Percentiles rank a stretch among this genome's conserved stretches.
Evolutionary conservation across 2,888 invertebrate genomes (phyloP).

Genomic region (Patella pellucida): DNA sequence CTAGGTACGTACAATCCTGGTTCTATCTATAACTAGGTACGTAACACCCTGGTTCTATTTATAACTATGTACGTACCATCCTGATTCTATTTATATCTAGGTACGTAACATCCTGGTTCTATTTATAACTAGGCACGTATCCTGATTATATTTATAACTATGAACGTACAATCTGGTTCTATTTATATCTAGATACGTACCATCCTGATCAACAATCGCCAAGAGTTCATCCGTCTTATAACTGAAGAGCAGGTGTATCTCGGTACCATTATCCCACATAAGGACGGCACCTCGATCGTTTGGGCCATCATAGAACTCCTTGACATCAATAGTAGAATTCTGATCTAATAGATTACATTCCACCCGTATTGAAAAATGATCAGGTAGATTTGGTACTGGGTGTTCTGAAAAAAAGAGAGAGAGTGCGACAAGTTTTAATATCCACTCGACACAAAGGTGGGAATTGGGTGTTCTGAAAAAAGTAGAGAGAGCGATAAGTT

Average conservation of each 20-base stretch:
- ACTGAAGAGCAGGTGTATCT: conserved; percentile 28
- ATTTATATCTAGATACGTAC: not conserved
- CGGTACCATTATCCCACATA: conserved; percentile 23
- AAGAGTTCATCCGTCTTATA: conserved; percentile 50
- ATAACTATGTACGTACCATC: no score
- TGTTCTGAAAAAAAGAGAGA: conserved; percentile 13
- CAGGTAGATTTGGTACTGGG: conserved; percentile 33
- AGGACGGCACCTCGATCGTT: conserved; percentile 41
- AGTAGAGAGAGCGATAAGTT: no score
- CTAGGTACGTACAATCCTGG: no score
- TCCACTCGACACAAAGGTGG: no score
- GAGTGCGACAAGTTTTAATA: no score
- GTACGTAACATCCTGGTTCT: no score
- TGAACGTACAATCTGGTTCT: not conserved
- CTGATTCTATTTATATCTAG: no score
- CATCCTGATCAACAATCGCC: conserved; percentile 15
- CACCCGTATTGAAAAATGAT: conserved; percentile 40
- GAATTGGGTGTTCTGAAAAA: no score
- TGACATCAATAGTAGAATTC: conserved; percentile 42
- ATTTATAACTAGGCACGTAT: no score
- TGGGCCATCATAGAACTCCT: conserved; percentile 47
- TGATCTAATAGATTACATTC: conserved; percentile 46
- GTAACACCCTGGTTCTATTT: no score
- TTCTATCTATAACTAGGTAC: no score
- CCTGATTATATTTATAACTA: conserved; percentile 20